Base-by-base conservation (phyloP, 2,797 vertebrate species). In the Gymnocypris eckloni region DNA sequence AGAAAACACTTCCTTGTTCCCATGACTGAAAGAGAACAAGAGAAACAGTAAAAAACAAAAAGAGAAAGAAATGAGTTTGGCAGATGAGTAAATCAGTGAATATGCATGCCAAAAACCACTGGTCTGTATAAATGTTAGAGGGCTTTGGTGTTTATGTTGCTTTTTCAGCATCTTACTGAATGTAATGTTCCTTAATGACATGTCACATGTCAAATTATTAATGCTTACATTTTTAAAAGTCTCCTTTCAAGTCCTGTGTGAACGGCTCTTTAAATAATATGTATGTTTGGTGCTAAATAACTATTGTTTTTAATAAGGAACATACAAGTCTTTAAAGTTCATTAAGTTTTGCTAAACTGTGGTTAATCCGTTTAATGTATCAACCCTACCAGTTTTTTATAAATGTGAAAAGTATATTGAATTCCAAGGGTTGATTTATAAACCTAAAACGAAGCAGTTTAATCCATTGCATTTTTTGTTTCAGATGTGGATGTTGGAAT, bases 1-100 rank as follows among this genome's bases (percentile, higher is more conserved):
- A 64, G 98, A 99, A 89, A 99, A 99, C 82, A 97, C 96, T 87
- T 98, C 97, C 93, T 98, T 99, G 94, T 98, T 98, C 61, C 98
- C 98, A 4, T 99, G 98, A 90, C 98, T 99, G 91, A 28, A 89
- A 67, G 61, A 72, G 11, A 75, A 64, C 33, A 5, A 41, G 22
- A 56, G 67, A 79, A 25, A 54, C 69, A 20, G 73, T 0, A 37
- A 79, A n/a, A 70, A 54, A 12, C 1, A 39, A 41, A 41, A 1
- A 8, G 9, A 83, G 6, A 50, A 28, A 64, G 9, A 70, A 10
- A 54, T 37, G 56, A 77, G 28, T 54, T 20, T 54, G 28, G 28
- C 9, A 77, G 22, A 52, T 50, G 9, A 15, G 70, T n/a, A 70
- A 70, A 72, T 72, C 39, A 43, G 22, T 72, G 2, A 72, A 72